Base-by-base conservation (phyloP, 2,113 vertebrate genomes). In the Guaruba guarouba region DNA sequence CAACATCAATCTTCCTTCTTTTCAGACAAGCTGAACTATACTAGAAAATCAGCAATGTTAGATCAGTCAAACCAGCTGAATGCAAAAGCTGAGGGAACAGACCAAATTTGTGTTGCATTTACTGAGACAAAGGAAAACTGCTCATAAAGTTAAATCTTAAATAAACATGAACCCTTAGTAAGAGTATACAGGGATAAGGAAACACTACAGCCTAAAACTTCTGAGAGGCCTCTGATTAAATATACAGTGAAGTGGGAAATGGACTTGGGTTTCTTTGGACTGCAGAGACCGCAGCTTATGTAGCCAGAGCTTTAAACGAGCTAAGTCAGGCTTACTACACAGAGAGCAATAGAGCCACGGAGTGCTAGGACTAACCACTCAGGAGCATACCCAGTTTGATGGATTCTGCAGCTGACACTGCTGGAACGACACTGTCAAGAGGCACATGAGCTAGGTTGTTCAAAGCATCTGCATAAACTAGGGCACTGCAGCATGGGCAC, bases 1-100 rank as follows among this genome's bases (percentile, higher is more conserved):
- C 83, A 78, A 79, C 82, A 91, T 86, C 85, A 81, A 55, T 83
- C 90, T 86, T 84, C 59, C 70, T 88, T 93, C 59, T 85, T 62
- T 83, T 90, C 67, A 93, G 93, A 92, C 49, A 92, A 76, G 54
- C 49, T 77, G 54, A 83, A 78, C 90, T 90, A 95, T n/a, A 80
- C 46, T 0, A 0, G 81, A 92, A 92, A 94, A 89, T 85, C 92
- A 95, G 81, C 0, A 11, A 39, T 3, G 37, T 76, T 76, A 76
- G 62, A 92, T 92, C 82, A 93, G 43, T 73, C 77, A 91, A 68
- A 93, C 27, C 62, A 79, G 79, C 55, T 76, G 86, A 92, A 96
- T 41, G 76, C 80, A 88, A 78, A 96, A 90, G 55, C 73, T 71
- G 84, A 85, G 77, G 77, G 67, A 86, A 87, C 80, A 70, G 74